phyloP scores from a whole-genome alignment of 2,888 invertebrate genomes.

The Mimumesa dahlbomi region DNA sequence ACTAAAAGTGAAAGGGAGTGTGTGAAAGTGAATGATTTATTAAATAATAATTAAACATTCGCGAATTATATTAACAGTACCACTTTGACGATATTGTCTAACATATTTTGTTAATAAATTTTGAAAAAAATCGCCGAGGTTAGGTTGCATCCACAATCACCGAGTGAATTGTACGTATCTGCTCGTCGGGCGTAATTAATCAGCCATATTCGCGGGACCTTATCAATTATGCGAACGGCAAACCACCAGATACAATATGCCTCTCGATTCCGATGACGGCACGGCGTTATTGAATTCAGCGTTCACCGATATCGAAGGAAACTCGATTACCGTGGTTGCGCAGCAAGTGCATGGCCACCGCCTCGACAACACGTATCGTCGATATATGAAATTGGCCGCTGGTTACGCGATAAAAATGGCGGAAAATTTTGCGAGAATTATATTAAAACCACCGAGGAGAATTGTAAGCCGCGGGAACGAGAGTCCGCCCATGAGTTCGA shows the following conservation, averaged over 20 bases:
- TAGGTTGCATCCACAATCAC: too few species aligned
- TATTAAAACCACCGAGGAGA: conserved; percentile 29
- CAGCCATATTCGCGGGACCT: neutral
- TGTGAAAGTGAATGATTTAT: too few species aligned
- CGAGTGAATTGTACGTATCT: too few species aligned
- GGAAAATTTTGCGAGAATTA: conserved; percentile 39
- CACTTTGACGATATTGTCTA: too few species aligned
- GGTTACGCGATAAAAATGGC: conserved; percentile 28
- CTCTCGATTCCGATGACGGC: neutral
- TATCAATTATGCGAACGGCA: conserved; percentile 18
- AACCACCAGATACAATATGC: conserved; percentile 7
- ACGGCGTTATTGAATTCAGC: conserved; percentile 5
- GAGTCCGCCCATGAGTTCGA: conserved; percentile 7
- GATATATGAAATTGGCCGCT: conserved; percentile 21
- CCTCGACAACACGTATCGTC: neutral
- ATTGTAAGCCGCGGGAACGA: conserved; percentile 19
- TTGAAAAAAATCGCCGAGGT: too few species aligned
- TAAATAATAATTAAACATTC: too few species aligned
- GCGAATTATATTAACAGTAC: too few species aligned
- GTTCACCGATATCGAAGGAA: conserved; percentile 29
- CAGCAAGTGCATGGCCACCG: neutral
- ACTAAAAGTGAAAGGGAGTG: too few species aligned
- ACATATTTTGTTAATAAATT: too few species aligned
- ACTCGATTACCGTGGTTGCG: conserved; percentile 25
- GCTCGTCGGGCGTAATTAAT: conserved; percentile 26